These are phyloP conservation scores for Myotis planiceps DNA, from an alignment of 2,797 vertebrate genomes.

Conservation along the genomic window DNA sequence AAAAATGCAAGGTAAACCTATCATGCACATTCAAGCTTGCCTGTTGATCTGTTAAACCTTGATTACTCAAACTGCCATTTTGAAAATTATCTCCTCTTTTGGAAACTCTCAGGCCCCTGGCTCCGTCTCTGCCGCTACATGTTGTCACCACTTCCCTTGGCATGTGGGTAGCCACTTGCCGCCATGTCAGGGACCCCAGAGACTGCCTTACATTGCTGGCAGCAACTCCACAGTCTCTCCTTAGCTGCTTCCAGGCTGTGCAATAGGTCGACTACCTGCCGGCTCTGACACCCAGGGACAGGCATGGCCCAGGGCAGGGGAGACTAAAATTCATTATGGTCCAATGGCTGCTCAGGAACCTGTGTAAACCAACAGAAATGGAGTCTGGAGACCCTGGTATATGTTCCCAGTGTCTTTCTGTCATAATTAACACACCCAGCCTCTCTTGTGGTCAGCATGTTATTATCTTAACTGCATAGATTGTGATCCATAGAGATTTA, in stretches of 20 bases:
- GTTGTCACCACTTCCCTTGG: not conserved
- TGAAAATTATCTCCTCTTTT: not conserved
- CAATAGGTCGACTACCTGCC: not conserved
- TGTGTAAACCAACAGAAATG: not conserved
- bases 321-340: not conserved
- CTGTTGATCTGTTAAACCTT: not conserved
- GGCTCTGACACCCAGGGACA: not conserved
- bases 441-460: constrained; percentile 22
- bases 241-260: not conserved
- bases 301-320: not conserved
- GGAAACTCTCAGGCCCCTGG: not conserved
- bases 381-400: not conserved
- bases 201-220: not conserved
- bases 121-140: not conserved
- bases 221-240: not conserved
- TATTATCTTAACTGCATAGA: constrained; percentile 15
- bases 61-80: not conserved
- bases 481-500: not conserved
- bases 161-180: not conserved
- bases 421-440: not conserved
- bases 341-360: not conserved
- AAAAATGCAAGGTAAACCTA: not conserved
- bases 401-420: constrained; percentile 23
- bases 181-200: not conserved
- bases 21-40: not conserved